Evolutionary conservation across 2,888 invertebrate genomes (phyloP).

Genomic region (Globia sparganii): DNA sequence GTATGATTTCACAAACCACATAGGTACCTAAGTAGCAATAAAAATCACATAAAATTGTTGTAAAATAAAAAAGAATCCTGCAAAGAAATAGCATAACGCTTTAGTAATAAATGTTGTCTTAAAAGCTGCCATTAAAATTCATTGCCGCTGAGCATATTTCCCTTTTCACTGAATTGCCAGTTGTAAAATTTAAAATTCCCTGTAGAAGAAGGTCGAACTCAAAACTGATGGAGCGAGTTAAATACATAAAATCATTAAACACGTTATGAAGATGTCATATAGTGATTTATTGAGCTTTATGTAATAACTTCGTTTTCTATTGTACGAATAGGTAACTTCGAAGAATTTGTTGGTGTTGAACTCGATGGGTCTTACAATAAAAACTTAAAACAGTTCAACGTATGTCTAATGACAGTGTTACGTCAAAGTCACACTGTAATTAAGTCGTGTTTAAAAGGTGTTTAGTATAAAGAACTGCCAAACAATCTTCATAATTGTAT

Average conservation of each 20-base stretch:
- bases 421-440: too few species aligned
- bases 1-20: conserved; percentile 59
- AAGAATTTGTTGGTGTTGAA: neutral
- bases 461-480: too few species aligned
- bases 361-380: too few species aligned
- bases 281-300: neutral
- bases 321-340: neutral
- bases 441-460: too few species aligned
- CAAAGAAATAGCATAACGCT: conserved; percentile 69
- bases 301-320: neutral
- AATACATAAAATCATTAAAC: neutral
- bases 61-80: conserved; percentile 71
- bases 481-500: too few species aligned
- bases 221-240: neutral
- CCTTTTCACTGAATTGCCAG: conserved; percentile 70
- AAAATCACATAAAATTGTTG: conserved; percentile 72
- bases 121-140: conserved; percentile 83
- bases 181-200: conserved; percentile 28
- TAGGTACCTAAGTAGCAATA: conserved; percentile 62
- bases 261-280: neutral
- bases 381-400: too few species aligned
- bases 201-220: neutral
- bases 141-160: conserved; percentile 82
- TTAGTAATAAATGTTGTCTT: conserved; percentile 72
- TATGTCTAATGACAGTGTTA: too few species aligned